Base-by-base conservation (phyloP, 1,140 invertebrate genomes). In the Drosophila kohkoa region DNA sequence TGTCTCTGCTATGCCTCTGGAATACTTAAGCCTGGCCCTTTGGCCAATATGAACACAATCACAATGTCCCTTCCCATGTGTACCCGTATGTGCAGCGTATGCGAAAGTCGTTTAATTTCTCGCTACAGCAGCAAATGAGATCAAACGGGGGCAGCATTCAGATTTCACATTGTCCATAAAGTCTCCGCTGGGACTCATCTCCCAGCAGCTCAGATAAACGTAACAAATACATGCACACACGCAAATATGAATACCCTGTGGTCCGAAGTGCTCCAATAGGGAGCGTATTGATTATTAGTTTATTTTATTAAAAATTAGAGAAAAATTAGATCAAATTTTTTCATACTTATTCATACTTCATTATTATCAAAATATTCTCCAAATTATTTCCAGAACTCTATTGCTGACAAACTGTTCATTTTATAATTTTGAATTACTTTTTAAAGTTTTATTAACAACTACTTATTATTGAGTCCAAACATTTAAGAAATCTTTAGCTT, bases 81-180 rank as follows among this genome's bases (percentile, higher is more conserved):
- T 10, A 11, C 20, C 3, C 20, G 25, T 25, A 16, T 20, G n/a
- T 45, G 55, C 41, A 74, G 57, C 32, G 65, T 62, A 52, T 62
- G 51, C 55, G 55, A 67, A 73, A 60, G 55, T 73, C 70, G 64
- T 68, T 68, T 38, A 52, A 51, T 52, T 73, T 30, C 48, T 52
- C 10, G 8, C 8, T 38, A 32, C 57, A 20, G 16, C 13, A 30
- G 13, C 49, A 57, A 57, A 64, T 64, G 49, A 52, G 43, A 16
- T 58, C 46, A 16, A 35, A 57, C 28, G 30, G 45, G 13, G 25
- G 38, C 28, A 25, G n/a, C 58, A 41, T 57, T 41, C 54, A 35
- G 59, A 64, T 55, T 70, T 38, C 38, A 20, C 49, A 68, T 51
- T 38, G 20, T n/a, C 3, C 3, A 5, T 57, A 62, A 62, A 38